phyloP scores from a whole-genome alignment of 2,888 invertebrate species.

The Drosophila mayaguana region DNA sequence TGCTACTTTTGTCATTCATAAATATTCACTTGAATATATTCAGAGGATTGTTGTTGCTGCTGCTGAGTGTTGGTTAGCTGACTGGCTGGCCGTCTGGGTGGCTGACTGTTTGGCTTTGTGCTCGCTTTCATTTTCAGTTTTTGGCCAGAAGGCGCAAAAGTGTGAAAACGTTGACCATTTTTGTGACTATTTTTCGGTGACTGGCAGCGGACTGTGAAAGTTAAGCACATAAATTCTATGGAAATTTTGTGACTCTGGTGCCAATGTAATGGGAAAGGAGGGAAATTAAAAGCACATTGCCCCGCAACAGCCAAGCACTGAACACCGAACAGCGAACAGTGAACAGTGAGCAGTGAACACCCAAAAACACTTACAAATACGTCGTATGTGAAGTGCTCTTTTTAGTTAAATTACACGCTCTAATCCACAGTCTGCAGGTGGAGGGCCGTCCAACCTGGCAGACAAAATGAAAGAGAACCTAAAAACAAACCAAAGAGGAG shows the following conservation, averaged over 20 bases:
- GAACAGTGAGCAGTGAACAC: constrained; percentile 41
- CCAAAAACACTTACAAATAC: constrained; percentile 64
- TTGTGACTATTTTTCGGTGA: constrained; percentile 68
- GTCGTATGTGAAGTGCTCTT: constrained; percentile 62
- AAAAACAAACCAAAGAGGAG: constrained; percentile 35
- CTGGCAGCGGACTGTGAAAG: constrained; percentile 69
- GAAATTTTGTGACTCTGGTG: constrained; percentile 32
- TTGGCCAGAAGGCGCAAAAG: constrained; percentile 70
- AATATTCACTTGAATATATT: constrained; percentile 82
- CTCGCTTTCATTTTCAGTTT: constrained; percentile 63
- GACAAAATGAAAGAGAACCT: constrained; percentile 23
- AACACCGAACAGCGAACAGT: constrained; percentile 37
- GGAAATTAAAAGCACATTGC: constrained; percentile 75
- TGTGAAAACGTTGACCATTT: constrained; percentile 74
- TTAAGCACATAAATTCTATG: constrained; percentile 77
- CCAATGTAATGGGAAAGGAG: constrained; percentile 11
- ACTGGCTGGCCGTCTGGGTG: neutral
- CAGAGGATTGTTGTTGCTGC: constrained; percentile 18
- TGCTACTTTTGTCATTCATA: constrained; percentile 81
- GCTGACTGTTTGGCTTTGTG: constrained; percentile 20
- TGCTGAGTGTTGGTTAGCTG: constrained; percentile 10
- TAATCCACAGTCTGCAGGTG: constrained; percentile 75
- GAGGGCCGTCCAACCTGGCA: constrained; percentile 19
- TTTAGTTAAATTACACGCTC: constrained; percentile 77
- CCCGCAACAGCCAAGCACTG: constrained; percentile 16